Evolutionary conservation across 2,113 vertebrate species (phyloP).

Genomic region (Channa maculata): DNA sequence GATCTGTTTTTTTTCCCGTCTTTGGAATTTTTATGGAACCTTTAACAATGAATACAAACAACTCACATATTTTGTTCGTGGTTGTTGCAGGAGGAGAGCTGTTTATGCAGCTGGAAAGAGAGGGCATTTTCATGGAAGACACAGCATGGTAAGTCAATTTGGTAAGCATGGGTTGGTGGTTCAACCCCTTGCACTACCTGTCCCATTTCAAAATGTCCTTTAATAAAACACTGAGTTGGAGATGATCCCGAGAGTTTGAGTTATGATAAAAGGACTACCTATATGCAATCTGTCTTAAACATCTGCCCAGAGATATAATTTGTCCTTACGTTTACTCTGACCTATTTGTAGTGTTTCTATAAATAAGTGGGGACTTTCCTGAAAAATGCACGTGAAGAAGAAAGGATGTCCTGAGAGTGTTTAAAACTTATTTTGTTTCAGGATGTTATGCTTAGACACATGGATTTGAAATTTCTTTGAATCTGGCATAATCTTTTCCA

Average conservation of each 20-base stretch:
- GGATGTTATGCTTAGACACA: slow-evolving; percentile 15
- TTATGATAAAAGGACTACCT: not conserved
- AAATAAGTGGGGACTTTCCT: not conserved
- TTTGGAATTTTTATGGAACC: too few relatives aligned
- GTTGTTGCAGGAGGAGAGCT: slow-evolving; percentile 91
- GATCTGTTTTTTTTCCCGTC: too few relatives aligned
- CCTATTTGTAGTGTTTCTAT: not conserved
- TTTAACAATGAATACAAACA: not conserved
- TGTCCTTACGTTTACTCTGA: not conserved
- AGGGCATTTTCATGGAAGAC: slow-evolving; percentile 99
- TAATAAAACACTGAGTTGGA: not conserved
- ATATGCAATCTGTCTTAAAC: not conserved
- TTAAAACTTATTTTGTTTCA: not conserved
- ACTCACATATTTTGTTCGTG: slow-evolving; percentile 8
- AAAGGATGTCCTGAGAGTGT: not conserved
- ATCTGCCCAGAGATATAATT: not conserved
- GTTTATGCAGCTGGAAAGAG: slow-evolving; percentile 98
- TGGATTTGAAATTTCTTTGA: slow-evolving; percentile 4
- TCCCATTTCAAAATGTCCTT: not conserved
- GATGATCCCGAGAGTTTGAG: too few relatives aligned
- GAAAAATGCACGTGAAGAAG: not conserved
- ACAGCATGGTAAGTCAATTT: slow-evolving; percentile 91
- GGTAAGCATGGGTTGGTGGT: not conserved
- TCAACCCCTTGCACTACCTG: not conserved
- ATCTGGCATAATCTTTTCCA: not conserved